These are phyloP conservation scores for Troides helena DNA, from an alignment of 2,888 invertebrate species.

Conservation along the genomic window DNA sequence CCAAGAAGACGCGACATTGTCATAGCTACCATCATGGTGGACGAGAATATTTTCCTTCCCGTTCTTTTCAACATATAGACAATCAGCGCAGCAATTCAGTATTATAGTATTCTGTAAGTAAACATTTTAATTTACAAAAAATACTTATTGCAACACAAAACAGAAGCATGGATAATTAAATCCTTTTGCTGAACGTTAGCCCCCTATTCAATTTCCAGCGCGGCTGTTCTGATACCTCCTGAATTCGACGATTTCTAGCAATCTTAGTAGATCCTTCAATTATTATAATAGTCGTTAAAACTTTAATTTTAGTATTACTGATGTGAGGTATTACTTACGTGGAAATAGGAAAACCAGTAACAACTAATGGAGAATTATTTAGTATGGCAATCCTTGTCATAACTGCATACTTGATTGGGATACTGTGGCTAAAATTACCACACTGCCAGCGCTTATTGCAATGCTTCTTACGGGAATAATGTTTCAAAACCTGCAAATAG, in stretches of 20 bases:
- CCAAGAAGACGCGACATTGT: conserved; percentile 76
- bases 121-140: neutral
- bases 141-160: neutral
- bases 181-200: too few species aligned
- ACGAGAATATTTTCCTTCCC: conserved; percentile 83
- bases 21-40: conserved; percentile 86
- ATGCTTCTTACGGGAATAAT: conserved; percentile 87
- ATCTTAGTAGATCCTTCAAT: too few species aligned
- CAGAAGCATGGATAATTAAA: too few species aligned
- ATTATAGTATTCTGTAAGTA: conserved; percentile 69
- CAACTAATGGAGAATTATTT: conserved; percentile 82
- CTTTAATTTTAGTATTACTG: conserved; percentile 72
- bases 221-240: too few species aligned
- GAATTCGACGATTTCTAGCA: too few species aligned
- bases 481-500: conserved; percentile 83
- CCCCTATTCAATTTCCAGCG: neutral
- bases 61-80: conserved; percentile 85
- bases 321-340: conserved; percentile 85
- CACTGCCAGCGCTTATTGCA: conserved; percentile 87
- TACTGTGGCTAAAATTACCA: conserved; percentile 83
- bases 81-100: conserved; percentile 61
- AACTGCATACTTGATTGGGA: conserved; percentile 86
- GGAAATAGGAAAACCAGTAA: conserved; percentile 82
- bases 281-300: too few species aligned
- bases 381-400: conserved; percentile 83